These are phyloP conservation scores for Pogonocherus hispidulus DNA, from an alignment of 2,888 invertebrate species.

Conservation along the genomic window DNA sequence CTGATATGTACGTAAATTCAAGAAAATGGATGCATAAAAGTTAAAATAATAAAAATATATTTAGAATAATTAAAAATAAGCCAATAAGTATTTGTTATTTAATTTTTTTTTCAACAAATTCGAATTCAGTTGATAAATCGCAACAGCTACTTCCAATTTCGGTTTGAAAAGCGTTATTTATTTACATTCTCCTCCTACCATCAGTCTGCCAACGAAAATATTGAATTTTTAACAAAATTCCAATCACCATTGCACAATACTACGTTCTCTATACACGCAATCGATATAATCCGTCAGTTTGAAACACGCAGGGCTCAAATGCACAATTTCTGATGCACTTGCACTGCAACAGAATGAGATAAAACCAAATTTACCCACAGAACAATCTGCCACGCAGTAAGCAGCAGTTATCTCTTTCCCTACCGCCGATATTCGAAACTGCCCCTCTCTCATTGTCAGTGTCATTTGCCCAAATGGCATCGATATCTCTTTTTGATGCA, in stretches of 20 bases:
- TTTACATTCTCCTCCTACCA: conserved; percentile 23
- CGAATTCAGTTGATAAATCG: conserved; percentile 37
- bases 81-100: too few relatives aligned
- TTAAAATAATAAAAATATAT: too few relatives aligned
- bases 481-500: conserved; percentile 31
- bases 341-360: conserved; percentile 50
- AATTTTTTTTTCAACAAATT: conserved; percentile 30
- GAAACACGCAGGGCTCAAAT: conserved; percentile 53
- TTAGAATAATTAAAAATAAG: too few relatives aligned
- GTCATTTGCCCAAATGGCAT: conserved; percentile 32
- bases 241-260: conserved; percentile 49
- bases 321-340: conserved; percentile 50
- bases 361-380: conserved; percentile 47
- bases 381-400: conserved; percentile 32
- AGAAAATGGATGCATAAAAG: too few relatives aligned
- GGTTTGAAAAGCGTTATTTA: conserved; percentile 37
- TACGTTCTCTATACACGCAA: conserved; percentile 52
- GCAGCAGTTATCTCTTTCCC: conserved; percentile 21
- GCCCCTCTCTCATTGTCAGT: conserved; percentile 34
- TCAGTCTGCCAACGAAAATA: conserved; percentile 42
- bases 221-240: conserved; percentile 44
- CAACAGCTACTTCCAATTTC: conserved; percentile 36
- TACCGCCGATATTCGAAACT: neutral
- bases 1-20: too few relatives aligned
- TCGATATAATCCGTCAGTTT: conserved; percentile 56